Percentiles rank a stretch among this genome's conserved stretches.
phyloP scores from a whole-genome alignment of 2,797 vertebrate genomes.

The Kryptolebias ocellatus region DNA sequence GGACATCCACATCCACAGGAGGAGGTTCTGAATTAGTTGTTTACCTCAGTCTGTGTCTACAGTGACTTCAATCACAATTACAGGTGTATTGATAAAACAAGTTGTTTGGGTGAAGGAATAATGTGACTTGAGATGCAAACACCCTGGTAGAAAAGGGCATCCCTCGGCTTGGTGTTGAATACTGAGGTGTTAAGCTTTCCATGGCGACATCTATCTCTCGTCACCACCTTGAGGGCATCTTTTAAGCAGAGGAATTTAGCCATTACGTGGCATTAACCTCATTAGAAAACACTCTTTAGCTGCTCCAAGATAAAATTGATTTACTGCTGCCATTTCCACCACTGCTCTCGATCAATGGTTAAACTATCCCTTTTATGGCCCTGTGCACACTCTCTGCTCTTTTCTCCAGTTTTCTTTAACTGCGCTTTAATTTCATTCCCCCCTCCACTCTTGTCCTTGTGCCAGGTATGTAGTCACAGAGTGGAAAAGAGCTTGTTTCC shows the following conservation, averaged over 20 bases:
- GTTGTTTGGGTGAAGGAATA: slow-evolving; percentile 50
- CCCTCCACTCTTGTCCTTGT: slow-evolving; percentile 61
- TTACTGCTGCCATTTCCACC: slow-evolving; percentile 89
- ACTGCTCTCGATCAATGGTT: slow-evolving; percentile 87
- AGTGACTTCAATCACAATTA: not conserved
- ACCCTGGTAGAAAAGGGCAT: slow-evolving; percentile 38
- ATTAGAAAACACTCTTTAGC: slow-evolving; percentile 91
- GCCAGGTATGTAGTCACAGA: slow-evolving; percentile 68
- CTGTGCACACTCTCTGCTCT: slow-evolving; percentile 67
- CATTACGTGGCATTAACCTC: slow-evolving; percentile 90
- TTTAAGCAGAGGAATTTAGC: slow-evolving; percentile 86
- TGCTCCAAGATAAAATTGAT: slow-evolving; percentile 89
- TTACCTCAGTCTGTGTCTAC: no score
- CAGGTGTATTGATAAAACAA: slow-evolving; percentile 36
- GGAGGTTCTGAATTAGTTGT: no score
- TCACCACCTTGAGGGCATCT: slow-evolving; percentile 86
- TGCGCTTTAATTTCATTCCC: slow-evolving; percentile 67
- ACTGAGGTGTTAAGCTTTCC: slow-evolving; percentile 69
- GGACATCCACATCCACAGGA: no score
- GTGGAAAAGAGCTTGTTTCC: slow-evolving; percentile 38
- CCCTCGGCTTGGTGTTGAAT: slow-evolving; percentile 48
- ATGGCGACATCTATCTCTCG: slow-evolving; percentile 83
- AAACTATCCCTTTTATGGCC: slow-evolving; percentile 88
- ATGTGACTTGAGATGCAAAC: slow-evolving; percentile 52
- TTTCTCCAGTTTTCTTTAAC: slow-evolving; percentile 73